Evolutionary conservation across 2,888 invertebrate genomes (phyloP).

Genomic region (Blera fallax): DNA sequence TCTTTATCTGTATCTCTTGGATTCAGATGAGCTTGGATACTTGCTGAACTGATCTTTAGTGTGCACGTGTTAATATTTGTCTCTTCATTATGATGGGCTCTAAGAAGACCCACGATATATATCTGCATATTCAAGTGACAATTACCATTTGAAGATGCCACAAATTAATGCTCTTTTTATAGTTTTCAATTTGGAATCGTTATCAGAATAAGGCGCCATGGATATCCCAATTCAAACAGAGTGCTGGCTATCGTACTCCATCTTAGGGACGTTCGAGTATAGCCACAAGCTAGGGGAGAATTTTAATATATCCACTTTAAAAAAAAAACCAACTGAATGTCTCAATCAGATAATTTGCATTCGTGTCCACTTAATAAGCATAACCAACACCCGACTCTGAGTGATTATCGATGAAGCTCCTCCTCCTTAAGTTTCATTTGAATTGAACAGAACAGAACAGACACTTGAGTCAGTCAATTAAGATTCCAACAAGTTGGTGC

Average conservation of each 20-base stretch:
- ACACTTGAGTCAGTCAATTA: conserved; percentile 67
- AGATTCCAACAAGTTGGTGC: conserved; percentile 53
- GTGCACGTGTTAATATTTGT: neutral
- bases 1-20: neutral
- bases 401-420: conserved; percentile 51
- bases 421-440: neutral
- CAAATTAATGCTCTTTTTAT: neutral
- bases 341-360: conserved; percentile 68
- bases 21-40: conserved; percentile 2
- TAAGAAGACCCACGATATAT: conserved; percentile 6
- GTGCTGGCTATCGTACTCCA: conserved; percentile 8
- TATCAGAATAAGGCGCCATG: conserved; percentile 57
- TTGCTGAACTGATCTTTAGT: conserved; percentile 15
- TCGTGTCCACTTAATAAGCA: conserved; percentile 64
- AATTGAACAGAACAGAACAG: conserved; percentile 52
- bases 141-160: conserved; percentile 17
- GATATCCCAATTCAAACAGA: conserved; percentile 43
- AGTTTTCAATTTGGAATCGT: conserved; percentile 6
- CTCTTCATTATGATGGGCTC: neutral
- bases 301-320: conserved; percentile 43
- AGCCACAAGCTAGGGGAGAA: neutral
- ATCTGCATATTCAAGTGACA: conserved; percentile 24
- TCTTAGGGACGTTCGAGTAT: conserved; percentile 1
- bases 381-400: conserved; percentile 49
- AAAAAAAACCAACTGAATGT: conserved; percentile 53